Base-by-base conservation (phyloP, 2,113 vertebrate species). In the Tympanuchus pallidicinctus region DNA sequence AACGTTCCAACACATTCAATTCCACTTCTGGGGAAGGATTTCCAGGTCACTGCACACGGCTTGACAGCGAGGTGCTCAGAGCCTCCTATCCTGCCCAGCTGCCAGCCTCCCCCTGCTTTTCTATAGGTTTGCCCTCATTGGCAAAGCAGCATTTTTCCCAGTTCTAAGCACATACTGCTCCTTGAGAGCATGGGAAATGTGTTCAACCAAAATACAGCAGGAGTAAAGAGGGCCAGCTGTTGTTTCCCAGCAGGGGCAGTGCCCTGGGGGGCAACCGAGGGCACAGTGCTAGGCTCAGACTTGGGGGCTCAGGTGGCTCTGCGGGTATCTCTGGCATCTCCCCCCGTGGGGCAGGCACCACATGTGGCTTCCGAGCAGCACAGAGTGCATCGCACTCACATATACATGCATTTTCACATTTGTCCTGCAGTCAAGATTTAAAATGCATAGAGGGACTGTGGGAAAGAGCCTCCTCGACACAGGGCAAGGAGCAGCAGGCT, bases 401-500 rank as follows among this genome's bases (percentile, higher is more conserved):
- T 24, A 34, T 24, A 67, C 21, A 21, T 5, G 20, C 34, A 4
- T 16, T 52, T 69, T 63, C 8, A 45, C 43, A 57, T 64, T 34
- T 65, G 66, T 74, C 89, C 85, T 70, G 71, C 74, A 80, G 75
- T 3, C 42, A 38, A 60, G 38, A 40, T 32, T 86, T 50, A 17
- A 82, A 94, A 61, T 83, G 81, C 91, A 89, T 59, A 92, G 57
- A 66, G 24, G 8, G 52, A 34, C 11, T 1, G 1, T 36, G 78
- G 70, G 80, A 63, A 89, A 59, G 65, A 78, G 76, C 34, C 75
- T 88, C 89, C 71, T 48, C 27, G 50, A 50, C 73, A n/a, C 60
- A 67, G 71, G 21, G 45, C 63, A 69, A 47, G 61, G 42, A 54
- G 45, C 63, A 85, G 28, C 0, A 4, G 2, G 25, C 13, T 11